Evolutionary conservation across 1,140 invertebrate species (phyloP).

Genomic region (Drosophila varians): DNA sequence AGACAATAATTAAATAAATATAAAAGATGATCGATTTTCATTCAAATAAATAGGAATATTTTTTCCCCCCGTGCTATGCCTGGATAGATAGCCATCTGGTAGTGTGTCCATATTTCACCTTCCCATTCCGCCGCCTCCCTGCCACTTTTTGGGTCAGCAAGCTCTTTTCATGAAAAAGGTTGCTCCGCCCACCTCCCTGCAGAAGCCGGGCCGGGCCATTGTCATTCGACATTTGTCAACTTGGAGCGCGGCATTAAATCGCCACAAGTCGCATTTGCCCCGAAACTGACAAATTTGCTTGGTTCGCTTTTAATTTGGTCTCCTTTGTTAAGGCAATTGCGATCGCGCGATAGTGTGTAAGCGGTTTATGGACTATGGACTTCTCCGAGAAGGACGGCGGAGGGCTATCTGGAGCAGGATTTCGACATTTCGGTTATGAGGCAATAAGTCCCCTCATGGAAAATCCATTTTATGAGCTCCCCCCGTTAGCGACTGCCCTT

Average conservation of each 20-base stretch:
- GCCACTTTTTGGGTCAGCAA: conserved; percentile 39
- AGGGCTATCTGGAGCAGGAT: conserved; percentile 26
- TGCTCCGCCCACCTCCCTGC: not conserved
- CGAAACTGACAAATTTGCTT: conserved; percentile 45
- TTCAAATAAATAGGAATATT: too few relatives aligned
- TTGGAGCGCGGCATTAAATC: conserved; percentile 7
- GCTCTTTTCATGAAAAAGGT: conserved; percentile 15
- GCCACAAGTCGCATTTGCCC: conserved; percentile 24
- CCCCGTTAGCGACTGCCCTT: conserved; percentile 46
- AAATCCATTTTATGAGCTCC: conserved; percentile 27
- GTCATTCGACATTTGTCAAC: conserved; percentile 32
- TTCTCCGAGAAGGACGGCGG: not conserved
- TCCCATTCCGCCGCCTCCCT: conserved; percentile 25
- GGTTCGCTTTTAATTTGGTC: conserved; percentile 50
- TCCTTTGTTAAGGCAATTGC: conserved; percentile 47
- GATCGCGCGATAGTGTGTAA: conserved; percentile 36
- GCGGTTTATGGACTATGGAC: conserved; percentile 33
- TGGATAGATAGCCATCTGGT: conserved; percentile 36
- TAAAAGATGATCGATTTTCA: too few relatives aligned
- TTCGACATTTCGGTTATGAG: conserved; percentile 26
- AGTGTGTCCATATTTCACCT: conserved; percentile 41
- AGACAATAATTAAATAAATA: too few relatives aligned
- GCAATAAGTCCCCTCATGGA: conserved; percentile 27
- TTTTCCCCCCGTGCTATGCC: conserved; percentile 15
- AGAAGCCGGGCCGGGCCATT: not conserved